Evolutionary conservation across 2,113 vertebrate genomes (phyloP).

Genomic region (Pomatostomus ruficeps): DNA sequence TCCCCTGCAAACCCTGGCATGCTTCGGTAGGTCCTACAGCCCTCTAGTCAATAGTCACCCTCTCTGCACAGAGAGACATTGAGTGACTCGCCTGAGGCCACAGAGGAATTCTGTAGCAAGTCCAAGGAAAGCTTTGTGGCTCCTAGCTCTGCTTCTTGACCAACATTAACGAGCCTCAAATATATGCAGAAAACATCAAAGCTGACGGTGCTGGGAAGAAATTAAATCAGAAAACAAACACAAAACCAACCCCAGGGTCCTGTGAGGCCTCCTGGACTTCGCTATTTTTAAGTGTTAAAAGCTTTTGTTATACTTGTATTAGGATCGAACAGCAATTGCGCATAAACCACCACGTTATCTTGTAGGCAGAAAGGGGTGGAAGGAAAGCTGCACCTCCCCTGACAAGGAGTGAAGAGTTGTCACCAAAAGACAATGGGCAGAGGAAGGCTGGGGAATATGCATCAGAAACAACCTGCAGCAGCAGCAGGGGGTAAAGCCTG

Average conservation of each 20-base stretch:
- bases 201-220: slow-evolving; percentile 23
- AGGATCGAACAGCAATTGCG: background rate
- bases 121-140: slow-evolving; percentile 48
- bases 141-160: slow-evolving; percentile 52
- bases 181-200: slow-evolving; percentile 48
- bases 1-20: slow-evolving; percentile 52
- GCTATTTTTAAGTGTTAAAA: slow-evolving; percentile 53
- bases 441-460: background rate
- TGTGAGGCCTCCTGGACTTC: background rate
- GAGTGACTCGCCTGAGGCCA: slow-evolving; percentile 57
- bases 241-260: background rate
- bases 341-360: background rate
- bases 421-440: slow-evolving; percentile 20
- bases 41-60: slow-evolving; percentile 52
- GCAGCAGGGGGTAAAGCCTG: slow-evolving; percentile 16
- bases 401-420: slow-evolving; percentile 35
- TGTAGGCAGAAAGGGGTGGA: background rate
- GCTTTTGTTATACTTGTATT: slow-evolving; percentile 24
- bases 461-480: slow-evolving; percentile 21
- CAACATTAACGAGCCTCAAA: slow-evolving; percentile 30
- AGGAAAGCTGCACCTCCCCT: background rate
- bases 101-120: slow-evolving; percentile 49
- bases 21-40: slow-evolving; percentile 53
- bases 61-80: slow-evolving; percentile 33
- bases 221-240: slow-evolving; percentile 43